Evolutionary conservation across 2,888 invertebrate genomes (phyloP).

Genomic region (Diarsia rubi): DNA sequence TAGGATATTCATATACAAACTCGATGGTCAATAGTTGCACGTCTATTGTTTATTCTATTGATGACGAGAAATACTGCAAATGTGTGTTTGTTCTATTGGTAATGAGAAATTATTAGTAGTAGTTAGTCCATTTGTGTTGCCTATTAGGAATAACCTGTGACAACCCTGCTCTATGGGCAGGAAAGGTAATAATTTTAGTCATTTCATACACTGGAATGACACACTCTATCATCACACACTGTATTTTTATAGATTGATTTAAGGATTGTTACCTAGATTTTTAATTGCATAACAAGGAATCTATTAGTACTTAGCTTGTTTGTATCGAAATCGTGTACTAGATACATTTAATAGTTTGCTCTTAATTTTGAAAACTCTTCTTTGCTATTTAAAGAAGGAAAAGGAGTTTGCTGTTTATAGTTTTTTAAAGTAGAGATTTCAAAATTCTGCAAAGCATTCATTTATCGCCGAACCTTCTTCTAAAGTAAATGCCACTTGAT

Average conservation of each 20-base stretch:
- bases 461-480: neutral
- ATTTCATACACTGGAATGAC: neutral
- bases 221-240: too few species aligned
- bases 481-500: slow-evolving; percentile 11
- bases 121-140: too few species aligned
- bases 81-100: too few species aligned
- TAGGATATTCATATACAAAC: too few species aligned
- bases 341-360: neutral
- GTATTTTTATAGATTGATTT: neutral
- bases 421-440: too few species aligned
- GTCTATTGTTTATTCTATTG: too few species aligned
- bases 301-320: neutral
- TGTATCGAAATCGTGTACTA: neutral
- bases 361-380: neutral
- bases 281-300: neutral
- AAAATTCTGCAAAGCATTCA: too few species aligned
- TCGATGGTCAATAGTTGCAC: too few species aligned
- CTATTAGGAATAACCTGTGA: neutral
- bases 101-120: too few species aligned
- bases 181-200: neutral
- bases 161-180: neutral
- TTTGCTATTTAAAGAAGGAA: neutral
- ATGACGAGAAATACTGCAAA: too few species aligned
- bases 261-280: neutral
- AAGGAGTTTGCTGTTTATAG: too few species aligned